Evolutionary conservation across 2,888 invertebrate genomes (phyloP), one percentile per base, ranked within the genome.

Genomic region (Ophioninae sp.): DNA sequence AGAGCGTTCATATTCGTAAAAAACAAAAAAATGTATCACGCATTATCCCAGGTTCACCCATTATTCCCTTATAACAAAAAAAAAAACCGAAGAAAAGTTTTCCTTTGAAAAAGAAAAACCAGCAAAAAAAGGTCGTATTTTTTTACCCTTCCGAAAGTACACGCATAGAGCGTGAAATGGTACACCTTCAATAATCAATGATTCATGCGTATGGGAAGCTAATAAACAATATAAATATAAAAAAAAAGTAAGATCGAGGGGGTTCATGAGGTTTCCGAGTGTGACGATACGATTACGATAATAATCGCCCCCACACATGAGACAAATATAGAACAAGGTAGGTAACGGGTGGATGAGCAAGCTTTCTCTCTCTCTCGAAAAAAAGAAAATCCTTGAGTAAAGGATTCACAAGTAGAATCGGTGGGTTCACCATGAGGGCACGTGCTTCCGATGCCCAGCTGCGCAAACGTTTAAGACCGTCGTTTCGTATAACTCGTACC

Each of bases 371-470:
- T n/a, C n/a, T n/a, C n/a, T n/a, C n/a, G n/a, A 3, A 30, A 30
- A 30, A 30, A 57, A 56, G 57, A 70, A 75, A 79, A 82, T 83
- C 76, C 75, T 80, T 67, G 65, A 37, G 62, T 68, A 76, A 76
- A 83, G 83, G 83, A 80, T 80, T 70, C 37, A 50, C 72, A 23
- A 37, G 56, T 56, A 56, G 39, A 72, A 76, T 41, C 50, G 50
- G 68, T 13, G 67, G 20, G 50, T 72, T 61, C 37, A 39, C 44
- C 59, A 68, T 41, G 61, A 57, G 76, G 75, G 81, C 83, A 78
- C 81, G 83, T 75, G 83, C 83, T 37, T 21, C 39, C 30, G 50
- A 7, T 30, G 67, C 65, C 81, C 83, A 84, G 83, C 83, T 84
- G 83, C 75, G 78, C 65, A 57, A 81, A 30, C 83, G 80, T 62